Evolutionary conservation across 2,797 vertebrate species (phyloP).

Genomic region (Aythya fuligula): DNA sequence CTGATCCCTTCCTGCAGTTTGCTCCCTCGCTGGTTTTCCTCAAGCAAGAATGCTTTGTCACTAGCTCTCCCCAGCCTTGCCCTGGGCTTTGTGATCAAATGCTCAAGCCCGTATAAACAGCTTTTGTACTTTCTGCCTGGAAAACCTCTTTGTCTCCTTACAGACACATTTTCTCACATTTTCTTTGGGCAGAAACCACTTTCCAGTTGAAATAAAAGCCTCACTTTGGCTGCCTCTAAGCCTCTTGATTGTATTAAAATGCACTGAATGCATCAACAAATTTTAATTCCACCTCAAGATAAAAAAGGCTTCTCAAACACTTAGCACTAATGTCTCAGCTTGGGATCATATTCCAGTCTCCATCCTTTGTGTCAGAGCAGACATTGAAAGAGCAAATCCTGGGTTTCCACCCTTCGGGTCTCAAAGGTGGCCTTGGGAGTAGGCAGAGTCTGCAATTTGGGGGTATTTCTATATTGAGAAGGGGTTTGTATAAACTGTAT

Average conservation of each 20-base stretch:
- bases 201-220: slow-evolving; percentile 57
- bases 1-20: not conserved
- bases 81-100: slow-evolving; percentile 50
- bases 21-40: slow-evolving; percentile 24
- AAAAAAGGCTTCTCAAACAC: slow-evolving; percentile 13
- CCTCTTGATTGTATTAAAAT: slow-evolving; percentile 37
- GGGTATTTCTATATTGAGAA: not conserved
- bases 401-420: not conserved
- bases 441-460: not conserved
- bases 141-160: slow-evolving; percentile 50
- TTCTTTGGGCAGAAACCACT: slow-evolving; percentile 53
- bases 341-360: not conserved
- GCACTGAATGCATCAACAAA: slow-evolving; percentile 25
- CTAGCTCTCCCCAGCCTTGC: slow-evolving; percentile 21
- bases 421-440: not conserved
- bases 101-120: slow-evolving; percentile 22
- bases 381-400: not conserved
- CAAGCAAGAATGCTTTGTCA: slow-evolving; percentile 29
- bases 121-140: slow-evolving; percentile 60
- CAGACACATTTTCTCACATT: slow-evolving; percentile 37
- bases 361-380: not conserved
- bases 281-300: slow-evolving; percentile 30
- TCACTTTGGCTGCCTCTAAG: slow-evolving; percentile 12
- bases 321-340: not conserved
- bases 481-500: not conserved